Conservation (phyloP, 37 sponge, comb jelly and placozoan species). For the Beroe ovata region DNA sequence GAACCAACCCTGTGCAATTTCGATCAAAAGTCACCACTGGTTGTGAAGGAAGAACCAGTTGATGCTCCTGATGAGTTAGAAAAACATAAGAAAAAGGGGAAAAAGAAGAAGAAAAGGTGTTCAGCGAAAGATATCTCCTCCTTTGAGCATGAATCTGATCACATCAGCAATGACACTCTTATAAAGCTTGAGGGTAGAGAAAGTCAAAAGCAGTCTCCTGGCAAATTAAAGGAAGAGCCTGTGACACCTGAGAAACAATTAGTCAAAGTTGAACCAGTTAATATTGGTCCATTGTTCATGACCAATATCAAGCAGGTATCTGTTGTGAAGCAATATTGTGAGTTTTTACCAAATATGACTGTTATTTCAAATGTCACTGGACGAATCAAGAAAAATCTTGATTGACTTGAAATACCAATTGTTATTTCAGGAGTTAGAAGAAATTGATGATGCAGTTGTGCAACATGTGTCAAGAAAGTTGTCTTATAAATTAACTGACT, state of each 20-base stretch:
- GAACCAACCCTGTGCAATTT: neutral
- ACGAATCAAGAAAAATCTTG: too few relatives aligned
- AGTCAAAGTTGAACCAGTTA: neutral
- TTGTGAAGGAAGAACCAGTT: neutral
- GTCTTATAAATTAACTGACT: neutral
- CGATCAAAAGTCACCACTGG: neutral
- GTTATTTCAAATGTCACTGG: too few relatives aligned
- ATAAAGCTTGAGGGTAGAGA: neutral
- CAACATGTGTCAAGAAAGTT: slow-evolving; percentile 33
- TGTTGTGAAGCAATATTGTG: neutral
- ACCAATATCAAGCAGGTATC: slow-evolving; percentile 57
- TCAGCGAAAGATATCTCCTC: neutral
- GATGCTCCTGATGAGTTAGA: neutral
- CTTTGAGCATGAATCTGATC: neutral
- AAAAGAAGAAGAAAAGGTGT: slow-evolving; percentile 21
- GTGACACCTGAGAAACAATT: slow-evolving; percentile 24
- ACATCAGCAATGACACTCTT: neutral
- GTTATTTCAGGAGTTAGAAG: slow-evolving; percentile 53
- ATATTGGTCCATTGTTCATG: slow-evolving; percentile 12
- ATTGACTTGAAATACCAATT: too few relatives aligned
- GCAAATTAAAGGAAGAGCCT: slow-evolving; percentile 5
- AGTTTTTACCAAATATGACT: neutral
- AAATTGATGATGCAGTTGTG: slow-evolving; percentile 46
- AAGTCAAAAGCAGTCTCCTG: neutral
- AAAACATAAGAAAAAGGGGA: neutral